Evolutionary conservation across 1,140 invertebrate species (phyloP).

Genomic region (Trissolcus basalis): DNA sequence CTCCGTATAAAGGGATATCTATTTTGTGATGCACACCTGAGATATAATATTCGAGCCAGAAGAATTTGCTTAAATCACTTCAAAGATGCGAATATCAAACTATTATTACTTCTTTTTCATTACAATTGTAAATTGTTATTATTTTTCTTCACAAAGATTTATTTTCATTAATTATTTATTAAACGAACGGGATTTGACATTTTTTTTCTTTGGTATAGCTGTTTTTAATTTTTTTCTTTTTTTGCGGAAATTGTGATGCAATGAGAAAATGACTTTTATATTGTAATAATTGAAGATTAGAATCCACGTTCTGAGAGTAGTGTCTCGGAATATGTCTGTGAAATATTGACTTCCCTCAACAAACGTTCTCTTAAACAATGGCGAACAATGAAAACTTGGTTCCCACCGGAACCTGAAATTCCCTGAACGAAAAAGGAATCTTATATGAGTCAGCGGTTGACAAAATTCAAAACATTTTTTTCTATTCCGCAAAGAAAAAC

Average conservation of each 20-base stretch:
- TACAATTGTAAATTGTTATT: too few relatives aligned
- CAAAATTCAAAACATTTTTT: too few relatives aligned
- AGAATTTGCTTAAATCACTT: too few relatives aligned
- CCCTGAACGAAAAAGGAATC: not conserved
- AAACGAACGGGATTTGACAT: too few relatives aligned
- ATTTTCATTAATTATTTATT: too few relatives aligned
- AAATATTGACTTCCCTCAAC: conserved; percentile 3
- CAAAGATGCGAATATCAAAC: too few relatives aligned
- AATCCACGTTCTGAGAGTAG: conserved; percentile 3
- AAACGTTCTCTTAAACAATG: conserved; percentile 1
- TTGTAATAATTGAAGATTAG: not conserved
- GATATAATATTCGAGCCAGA: not conserved
- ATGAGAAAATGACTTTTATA: too few relatives aligned
- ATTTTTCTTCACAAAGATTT: too few relatives aligned
- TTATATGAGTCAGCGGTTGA: too few relatives aligned
- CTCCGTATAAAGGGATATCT: conserved; percentile 23
- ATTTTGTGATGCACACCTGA: not conserved
- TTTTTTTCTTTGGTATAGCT: too few relatives aligned
- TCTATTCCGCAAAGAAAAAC: too few relatives aligned
- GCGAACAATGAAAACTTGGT: conserved; percentile 1
- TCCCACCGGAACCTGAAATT: not conserved
- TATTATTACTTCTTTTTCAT: too few relatives aligned
- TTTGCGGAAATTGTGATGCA: not conserved
- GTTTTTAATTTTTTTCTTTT: not conserved
- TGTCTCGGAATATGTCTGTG: not conserved